Evolutionary conservation across 2,797 vertebrate species (phyloP), one percentile per base, ranked within the genome.

Genomic region (Sebastes glaucus): DNA sequence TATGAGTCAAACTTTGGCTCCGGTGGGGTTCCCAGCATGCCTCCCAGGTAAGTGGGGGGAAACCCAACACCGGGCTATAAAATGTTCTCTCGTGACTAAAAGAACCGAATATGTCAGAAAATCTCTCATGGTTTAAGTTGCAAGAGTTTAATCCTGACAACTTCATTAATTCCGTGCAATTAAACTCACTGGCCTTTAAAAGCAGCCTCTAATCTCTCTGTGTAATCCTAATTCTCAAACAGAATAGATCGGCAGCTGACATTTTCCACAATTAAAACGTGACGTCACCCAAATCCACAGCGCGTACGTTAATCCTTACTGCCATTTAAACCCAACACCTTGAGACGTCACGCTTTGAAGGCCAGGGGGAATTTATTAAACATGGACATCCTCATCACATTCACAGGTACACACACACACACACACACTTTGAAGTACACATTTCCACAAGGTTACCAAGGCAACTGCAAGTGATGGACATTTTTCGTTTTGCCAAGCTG

Each of bases 281-380:
- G 92, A 94, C 84, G 86, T 93, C 92, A 88, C n/a, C 64, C 57
- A 74, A 76, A 83, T 35, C 82, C 78, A 53, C 81, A 18, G 61
- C 64, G 55, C 32, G 71, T 33, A 76, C 30, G 55, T 77, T 93
- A 92, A 94, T 94, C 91, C 92, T 83, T 57, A 68, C 79, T 94
- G 93, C 91, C 93, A 94, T 95, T 95, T 94, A 92, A 93, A 95
- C 89, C 86, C 55, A 79, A 93, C 90, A 95, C 93, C 88, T 88
- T 75, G 35, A 79, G 71, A 82, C 64, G 32, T 65, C 82, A 79
- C 42, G 86, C 91, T 83, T 83, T 8, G 11, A 49, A 85, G 77
- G 72, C 42, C 81, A 62, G 71, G 30, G 25, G 79, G 83, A 84
- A 80, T 88, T 82, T 76, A 87, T 82, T 77, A 78, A 84, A 89